Evolutionary conservation across 2,888 invertebrate species (phyloP), one percentile per base, ranked within the genome.

Genomic region (Antheraea assamensis): DNA sequence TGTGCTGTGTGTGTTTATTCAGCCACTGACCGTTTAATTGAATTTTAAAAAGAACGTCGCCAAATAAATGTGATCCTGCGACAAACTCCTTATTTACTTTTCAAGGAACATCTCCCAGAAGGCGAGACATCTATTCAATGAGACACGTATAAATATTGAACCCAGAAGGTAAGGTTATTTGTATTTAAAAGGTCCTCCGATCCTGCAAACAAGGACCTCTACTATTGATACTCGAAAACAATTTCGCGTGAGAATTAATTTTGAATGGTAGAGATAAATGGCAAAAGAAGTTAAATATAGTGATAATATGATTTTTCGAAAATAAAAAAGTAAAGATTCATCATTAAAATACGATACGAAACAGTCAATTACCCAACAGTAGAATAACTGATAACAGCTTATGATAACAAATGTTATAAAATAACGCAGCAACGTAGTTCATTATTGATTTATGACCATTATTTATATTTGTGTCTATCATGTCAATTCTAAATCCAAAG

Each of bases 91-190:
- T 71, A 68, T 73, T 70, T 73, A 58, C 58, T 42, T 74, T 74
- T 74, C 35, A 71, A 74, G 66, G 71, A 13, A 49, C 55, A 30
- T 24, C 61, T 74, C 64, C 49, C 64, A 21, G 42, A 7, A 64
- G 66, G 55, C 52, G 68, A 68, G 68, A 77, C 80, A 78, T 76
- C 79, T 78, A 75, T 80, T 81, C 81, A 82, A 82, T 83, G 81
- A 80, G 81, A 81, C 81, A 77, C 83, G 82, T 82, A 86, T 87
- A 87, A 84, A 86, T 85, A 85, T 83, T 81, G 82, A 78, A 79
- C 83, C 83, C 82, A 75, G 76, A 80, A 83, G 86, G 84, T 81
- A 79, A 79, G 75, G 82, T 81, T 86, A 84, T 88, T 85, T 86
- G 87, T 86, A 83, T 85, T 84, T 87, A 85, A 85, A 85, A 83